phyloP scores from a whole-genome alignment of 2,797 vertebrate species.

The Pseudochaenichthys georgianus region DNA sequence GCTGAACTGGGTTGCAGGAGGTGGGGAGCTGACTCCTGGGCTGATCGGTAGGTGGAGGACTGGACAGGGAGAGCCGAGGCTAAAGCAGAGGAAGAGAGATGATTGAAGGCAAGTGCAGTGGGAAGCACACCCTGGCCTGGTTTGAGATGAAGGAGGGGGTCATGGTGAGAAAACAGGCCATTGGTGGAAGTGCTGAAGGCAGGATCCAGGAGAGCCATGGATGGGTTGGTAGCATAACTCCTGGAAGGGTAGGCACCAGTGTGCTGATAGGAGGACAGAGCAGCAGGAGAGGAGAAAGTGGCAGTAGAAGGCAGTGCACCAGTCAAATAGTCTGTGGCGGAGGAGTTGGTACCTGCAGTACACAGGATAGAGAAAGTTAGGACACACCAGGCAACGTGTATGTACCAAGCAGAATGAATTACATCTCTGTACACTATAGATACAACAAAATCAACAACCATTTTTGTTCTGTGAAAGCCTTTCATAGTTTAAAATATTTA shows the following conservation, averaged over 20 bases:
- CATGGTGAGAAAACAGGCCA: constrained; percentile 92
- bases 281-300: constrained; percentile 92
- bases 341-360: constrained; percentile 92
- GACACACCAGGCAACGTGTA: not conserved
- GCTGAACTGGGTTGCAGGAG: constrained; percentile 96
- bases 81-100: constrained; percentile 88
- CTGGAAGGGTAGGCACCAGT: constrained; percentile 92
- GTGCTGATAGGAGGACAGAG: constrained; percentile 94
- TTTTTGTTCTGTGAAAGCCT: not conserved
- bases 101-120: constrained; percentile 92
- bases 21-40: constrained; percentile 99
- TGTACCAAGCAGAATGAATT: not conserved
- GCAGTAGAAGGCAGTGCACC: constrained; percentile 94
- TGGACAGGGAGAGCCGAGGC: constrained; percentile 92
- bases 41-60: constrained; percentile 98
- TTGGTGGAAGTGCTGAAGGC: constrained; percentile 93
- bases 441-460: not conserved
- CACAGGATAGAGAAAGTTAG: constrained; percentile 13
- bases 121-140: constrained; percentile 92
- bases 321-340: constrained; percentile 94
- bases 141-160: constrained; percentile 94
- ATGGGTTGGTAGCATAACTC: constrained; percentile 91
- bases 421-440: not conserved
- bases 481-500: not conserved
- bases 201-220: constrained; percentile 92